Conservation (phyloP, 2,797 vertebrate genomes). For the Microchirus variegatus region DNA sequence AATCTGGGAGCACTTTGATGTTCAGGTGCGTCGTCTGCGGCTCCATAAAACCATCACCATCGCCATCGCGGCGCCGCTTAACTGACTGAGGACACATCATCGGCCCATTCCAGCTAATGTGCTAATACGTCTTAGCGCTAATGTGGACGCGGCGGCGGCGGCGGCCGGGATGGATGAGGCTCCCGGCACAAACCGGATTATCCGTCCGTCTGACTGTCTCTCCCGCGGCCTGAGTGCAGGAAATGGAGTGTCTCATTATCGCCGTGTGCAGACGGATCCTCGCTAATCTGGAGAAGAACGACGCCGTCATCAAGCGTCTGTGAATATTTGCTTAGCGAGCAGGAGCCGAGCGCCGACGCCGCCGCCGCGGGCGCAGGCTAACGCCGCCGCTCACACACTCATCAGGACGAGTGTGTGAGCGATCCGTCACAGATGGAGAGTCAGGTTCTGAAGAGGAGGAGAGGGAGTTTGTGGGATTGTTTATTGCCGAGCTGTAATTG, state of each 20-base stretch:
- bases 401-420: conserved; percentile 62
- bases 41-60: conserved; percentile 74
- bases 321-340: conserved; percentile 70
- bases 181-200: conserved; percentile 75
- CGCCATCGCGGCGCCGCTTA: conserved; percentile 68
- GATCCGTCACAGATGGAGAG: conserved; percentile 66
- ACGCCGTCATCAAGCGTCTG: conserved; percentile 58
- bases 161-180: conserved; percentile 65
- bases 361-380: conserved; percentile 36
- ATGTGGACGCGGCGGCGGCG: conserved; percentile 61
- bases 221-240: conserved; percentile 65
- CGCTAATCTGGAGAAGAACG: conserved; percentile 67
- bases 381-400: conserved; percentile 50
- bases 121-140: conserved; percentile 76
- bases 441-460: conserved; percentile 64
- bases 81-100: conserved; percentile 74
- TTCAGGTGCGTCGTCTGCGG: conserved; percentile 68
- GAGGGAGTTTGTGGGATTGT: conserved; percentile 65
- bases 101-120: conserved; percentile 75
- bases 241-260: conserved; percentile 75
- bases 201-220: conserved; percentile 63
- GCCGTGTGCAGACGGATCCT: conserved; percentile 66
- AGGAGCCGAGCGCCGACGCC: conserved; percentile 21
- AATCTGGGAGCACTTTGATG: conserved; percentile 44
- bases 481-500: conserved; percentile 79